Evolutionary conservation across 2,888 invertebrate genomes (phyloP), one percentile per base, ranked within the genome.

Genomic region (Lepidonotus clava): DNA sequence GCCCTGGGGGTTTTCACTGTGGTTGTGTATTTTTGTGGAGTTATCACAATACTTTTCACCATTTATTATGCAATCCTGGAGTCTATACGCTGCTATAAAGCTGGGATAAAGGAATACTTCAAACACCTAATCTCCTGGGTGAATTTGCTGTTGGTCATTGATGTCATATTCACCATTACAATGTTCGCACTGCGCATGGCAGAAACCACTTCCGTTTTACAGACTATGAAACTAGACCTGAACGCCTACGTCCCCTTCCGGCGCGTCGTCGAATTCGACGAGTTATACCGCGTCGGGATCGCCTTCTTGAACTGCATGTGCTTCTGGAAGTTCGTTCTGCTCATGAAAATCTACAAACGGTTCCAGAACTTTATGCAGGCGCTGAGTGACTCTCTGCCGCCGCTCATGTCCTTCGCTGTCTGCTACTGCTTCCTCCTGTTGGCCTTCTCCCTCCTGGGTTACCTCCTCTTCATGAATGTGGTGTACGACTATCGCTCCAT

Each of bases 171-270:
- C 8, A 28, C 51, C 32, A 38, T 66, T 8, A 18, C 46, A 18
- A 11, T 46, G 4, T 71, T 85, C 28, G 67, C 71, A 32, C 21
- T 46, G 46, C n/a, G 46, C 1, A 66, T 71, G 46, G 34, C 28
- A 0, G 67, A 66, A 24, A 67, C 41, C 5, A 28, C 18, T 4
- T 4, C 2, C 21, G 80, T 80, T 0, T n/a, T 80, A 21, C 6
- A 32, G 5, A 46, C 14, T 6, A 80, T 80, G 80, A 41, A 46
- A 21, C 41, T 24, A 0, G 80, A 80, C 28, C 41, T 51, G 18
- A 80, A 41, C 34, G 80, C 80, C 21, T 80, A 80, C 28, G 80
- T 80, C 5, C 80, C 80, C 0, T 80, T 80, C 28, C 41, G 28
- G 34, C 18, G 80, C 1, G 80, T 80, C 0, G 80, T 46, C 32